phyloP scores from a whole-genome alignment of 2,113 vertebrate species.

The Carlito syrichta region DNA sequence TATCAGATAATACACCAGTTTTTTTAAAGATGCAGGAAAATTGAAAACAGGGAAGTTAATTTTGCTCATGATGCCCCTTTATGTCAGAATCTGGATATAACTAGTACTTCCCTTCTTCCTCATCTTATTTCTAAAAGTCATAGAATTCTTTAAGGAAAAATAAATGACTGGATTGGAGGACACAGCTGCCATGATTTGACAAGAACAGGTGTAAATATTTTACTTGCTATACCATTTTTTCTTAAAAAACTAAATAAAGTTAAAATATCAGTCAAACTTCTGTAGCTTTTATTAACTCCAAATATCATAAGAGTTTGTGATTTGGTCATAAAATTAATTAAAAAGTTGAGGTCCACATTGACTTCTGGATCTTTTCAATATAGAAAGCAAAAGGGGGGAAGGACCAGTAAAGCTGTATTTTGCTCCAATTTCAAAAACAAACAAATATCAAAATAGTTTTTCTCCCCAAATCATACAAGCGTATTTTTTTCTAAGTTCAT shows the following conservation, averaged over 20 bases:
- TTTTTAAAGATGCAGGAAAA: neutral
- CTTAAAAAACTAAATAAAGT: neutral
- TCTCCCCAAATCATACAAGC: too few species aligned
- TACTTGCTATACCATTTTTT: neutral
- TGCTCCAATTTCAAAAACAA: neutral
- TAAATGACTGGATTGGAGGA: neutral
- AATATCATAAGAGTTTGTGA: neutral
- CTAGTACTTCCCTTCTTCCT: neutral
- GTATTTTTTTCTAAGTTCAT: too few species aligned
- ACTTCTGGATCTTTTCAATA: neutral
- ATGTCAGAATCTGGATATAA: neutral
- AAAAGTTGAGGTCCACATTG: neutral
- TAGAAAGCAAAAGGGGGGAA: neutral
- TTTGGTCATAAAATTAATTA: neutral
- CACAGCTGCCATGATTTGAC: neutral
- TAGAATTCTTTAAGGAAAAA: neutral
- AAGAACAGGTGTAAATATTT: neutral
- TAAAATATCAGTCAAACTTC: slow-evolving; percentile 11
- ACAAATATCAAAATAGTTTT: too few species aligned
- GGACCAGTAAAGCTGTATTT: neutral
- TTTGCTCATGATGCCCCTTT: neutral
- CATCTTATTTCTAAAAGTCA: neutral
- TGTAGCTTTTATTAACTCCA: neutral
- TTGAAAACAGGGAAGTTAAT: neutral
- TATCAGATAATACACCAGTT: too few species aligned